These are phyloP conservation scores for Drosophila sordidula DNA, from an alignment of 2,888 invertebrate genomes.

Conservation along the genomic window DNA sequence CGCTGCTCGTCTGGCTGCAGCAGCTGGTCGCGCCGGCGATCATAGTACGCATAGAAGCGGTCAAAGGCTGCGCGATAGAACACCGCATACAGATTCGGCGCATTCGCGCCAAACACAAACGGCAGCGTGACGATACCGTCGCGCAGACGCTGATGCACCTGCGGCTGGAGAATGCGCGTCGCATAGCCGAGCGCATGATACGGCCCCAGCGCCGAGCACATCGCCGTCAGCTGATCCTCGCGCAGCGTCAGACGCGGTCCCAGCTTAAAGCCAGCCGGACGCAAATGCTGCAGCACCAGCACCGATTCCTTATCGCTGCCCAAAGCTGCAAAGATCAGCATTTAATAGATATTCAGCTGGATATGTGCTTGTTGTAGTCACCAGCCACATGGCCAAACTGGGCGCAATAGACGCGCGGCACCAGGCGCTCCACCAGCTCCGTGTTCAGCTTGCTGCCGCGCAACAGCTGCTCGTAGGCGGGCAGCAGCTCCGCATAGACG, in stretches of 20 bases:
- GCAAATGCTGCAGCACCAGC: conserved; percentile 81
- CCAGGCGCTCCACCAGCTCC: conserved; percentile 65
- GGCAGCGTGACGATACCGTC: conserved; percentile 70
- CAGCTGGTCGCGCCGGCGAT: conserved; percentile 59
- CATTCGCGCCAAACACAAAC: conserved; percentile 64
- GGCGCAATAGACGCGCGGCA: conserved; percentile 74
- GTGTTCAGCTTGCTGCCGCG: conserved; percentile 53
- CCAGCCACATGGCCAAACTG: conserved; percentile 80
- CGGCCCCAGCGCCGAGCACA: conserved; percentile 76
- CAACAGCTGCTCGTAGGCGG: conserved; percentile 77
- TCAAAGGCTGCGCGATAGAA: conserved; percentile 81
- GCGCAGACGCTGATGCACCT: conserved; percentile 67
- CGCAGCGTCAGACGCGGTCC: conserved; percentile 80
- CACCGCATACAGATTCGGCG: conserved; percentile 71
- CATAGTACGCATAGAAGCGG: conserved; percentile 81
- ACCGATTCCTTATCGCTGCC: conserved; percentile 72
- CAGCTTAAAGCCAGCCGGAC: conserved; percentile 74
- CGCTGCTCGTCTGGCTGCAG: conserved; percentile 27
- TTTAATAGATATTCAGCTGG: no score
- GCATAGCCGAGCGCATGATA: conserved; percentile 83
- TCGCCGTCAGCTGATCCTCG: conserved; percentile 75
- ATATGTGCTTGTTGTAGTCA: conserved; percentile 22
- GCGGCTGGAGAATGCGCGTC: conserved; percentile 68
- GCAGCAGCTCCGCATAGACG: conserved; percentile 79
- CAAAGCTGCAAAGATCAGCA: conserved; percentile 51